phyloP scores from a whole-genome alignment of 2,797 vertebrate genomes.

The Sciurus carolinensis region DNA sequence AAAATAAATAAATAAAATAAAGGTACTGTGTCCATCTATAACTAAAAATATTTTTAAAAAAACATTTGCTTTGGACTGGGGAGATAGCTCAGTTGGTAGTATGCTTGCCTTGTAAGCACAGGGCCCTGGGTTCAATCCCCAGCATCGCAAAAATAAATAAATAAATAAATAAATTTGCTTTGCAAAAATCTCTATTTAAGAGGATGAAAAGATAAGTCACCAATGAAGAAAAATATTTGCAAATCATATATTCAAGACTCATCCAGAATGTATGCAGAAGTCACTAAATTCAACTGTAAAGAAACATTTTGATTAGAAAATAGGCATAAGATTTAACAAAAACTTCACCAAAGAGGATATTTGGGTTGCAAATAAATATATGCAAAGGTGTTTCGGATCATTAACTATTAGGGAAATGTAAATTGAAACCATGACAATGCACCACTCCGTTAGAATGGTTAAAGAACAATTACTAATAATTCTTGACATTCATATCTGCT shows the following conservation, averaged over 20 bases:
- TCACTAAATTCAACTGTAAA: conserved; percentile 13
- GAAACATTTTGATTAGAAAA: conserved; percentile 38
- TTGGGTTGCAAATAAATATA: not conserved
- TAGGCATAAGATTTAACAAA: conserved; percentile 36
- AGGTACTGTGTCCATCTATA: no score
- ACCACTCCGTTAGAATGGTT: not conserved
- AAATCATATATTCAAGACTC: not conserved
- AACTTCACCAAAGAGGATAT: conserved; percentile 20
- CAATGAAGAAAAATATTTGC: not conserved
- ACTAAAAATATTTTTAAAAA: not conserved
- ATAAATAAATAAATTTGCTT: not conserved
- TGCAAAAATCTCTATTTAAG: not conserved
- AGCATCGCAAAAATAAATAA: no score
- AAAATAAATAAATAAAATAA: no score
- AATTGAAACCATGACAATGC: conserved; percentile 8
- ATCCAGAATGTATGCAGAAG: not conserved
- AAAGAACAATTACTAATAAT: conserved; percentile 34
- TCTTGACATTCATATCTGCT: not conserved
- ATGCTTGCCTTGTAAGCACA: no score
- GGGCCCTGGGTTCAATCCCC: no score
- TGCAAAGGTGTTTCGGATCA: not conserved
- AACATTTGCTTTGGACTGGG: not conserved
- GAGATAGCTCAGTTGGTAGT: no score
- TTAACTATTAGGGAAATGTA: not conserved
- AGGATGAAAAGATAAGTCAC: not conserved